These are phyloP conservation scores for Sardina pilchardus DNA, from an alignment of 2,113 vertebrate species.

Conservation along the genomic window DNA sequence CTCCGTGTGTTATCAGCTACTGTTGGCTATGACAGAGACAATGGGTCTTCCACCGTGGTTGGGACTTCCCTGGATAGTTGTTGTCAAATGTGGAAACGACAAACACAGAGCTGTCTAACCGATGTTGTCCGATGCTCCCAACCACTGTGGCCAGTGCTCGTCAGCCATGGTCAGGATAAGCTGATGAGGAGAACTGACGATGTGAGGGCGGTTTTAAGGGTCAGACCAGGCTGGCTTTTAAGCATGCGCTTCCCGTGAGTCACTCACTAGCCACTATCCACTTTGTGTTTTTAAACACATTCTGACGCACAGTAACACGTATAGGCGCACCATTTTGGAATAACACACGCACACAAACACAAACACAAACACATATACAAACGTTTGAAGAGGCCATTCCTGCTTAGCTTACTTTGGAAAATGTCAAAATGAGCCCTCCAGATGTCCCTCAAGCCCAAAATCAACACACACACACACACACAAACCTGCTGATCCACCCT, in stretches of 20 bases:
- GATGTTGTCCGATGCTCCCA: not conserved
- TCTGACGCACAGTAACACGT: not conserved
- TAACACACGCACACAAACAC: not conserved
- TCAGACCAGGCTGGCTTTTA: not conserved
- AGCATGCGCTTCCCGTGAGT: not conserved
- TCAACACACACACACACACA: not conserved
- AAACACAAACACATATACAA: not conserved
- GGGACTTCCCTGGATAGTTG: not conserved
- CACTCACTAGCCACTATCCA: not conserved
- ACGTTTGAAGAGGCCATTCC: no score
- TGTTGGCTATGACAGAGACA: not conserved
- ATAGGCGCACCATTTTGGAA: not conserved
- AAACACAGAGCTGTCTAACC: not conserved
- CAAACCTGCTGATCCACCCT: not conserved
- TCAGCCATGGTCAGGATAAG: not conserved
- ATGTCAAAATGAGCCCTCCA: no score
- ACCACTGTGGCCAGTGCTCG: not conserved
- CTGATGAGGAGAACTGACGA: not conserved
- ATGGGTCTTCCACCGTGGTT: not conserved
- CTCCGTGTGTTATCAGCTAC: not conserved
- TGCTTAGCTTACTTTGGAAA: no score
- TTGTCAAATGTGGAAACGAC: not conserved
- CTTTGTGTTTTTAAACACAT: not conserved
- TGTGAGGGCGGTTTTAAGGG: not conserved
- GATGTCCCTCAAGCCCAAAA: no score